These are phyloP conservation scores for Helicoverpa armigera DNA, from an alignment of 1,140 invertebrate genomes.

Conservation along the genomic window DNA sequence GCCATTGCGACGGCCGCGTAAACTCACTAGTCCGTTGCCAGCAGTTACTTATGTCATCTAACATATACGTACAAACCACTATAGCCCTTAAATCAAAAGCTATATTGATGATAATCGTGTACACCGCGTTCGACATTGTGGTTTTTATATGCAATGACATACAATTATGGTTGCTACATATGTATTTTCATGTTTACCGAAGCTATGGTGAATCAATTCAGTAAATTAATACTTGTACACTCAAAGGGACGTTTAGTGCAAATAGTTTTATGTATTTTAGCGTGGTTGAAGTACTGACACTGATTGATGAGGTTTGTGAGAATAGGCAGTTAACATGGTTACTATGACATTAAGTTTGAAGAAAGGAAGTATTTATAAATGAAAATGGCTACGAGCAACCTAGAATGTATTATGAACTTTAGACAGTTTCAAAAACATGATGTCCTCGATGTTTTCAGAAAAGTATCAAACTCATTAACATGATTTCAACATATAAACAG, in stretches of 20 bases:
- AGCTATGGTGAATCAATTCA: constrained; percentile 34
- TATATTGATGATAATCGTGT: constrained; percentile 27
- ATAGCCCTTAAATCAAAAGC: constrained; percentile 35
- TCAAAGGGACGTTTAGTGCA: constrained; percentile 23
- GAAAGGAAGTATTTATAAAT: too few relatives aligned
- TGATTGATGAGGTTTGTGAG: constrained; percentile 10
- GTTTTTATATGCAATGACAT: constrained; percentile 32
- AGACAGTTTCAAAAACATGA: background rate
- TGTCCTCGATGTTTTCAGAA: too few relatives aligned
- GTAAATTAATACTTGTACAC: constrained; percentile 1
- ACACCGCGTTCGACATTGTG: constrained; percentile 2
- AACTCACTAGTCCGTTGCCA: constrained; percentile 50
- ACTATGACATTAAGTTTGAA: too few relatives aligned
- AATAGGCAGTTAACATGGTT: background rate
- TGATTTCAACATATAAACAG: constrained; percentile 7
- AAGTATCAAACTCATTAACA: background rate
- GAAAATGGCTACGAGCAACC: too few relatives aligned
- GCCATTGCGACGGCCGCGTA: constrained; percentile 55
- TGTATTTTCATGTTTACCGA: constrained; percentile 37
- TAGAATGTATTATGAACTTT: too few relatives aligned
- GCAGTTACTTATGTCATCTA: constrained; percentile 46
- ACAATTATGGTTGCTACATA: background rate
- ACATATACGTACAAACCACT: constrained; percentile 25
- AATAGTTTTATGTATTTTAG: constrained; percentile 13
- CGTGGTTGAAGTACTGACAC: background rate